These are phyloP conservation scores for Alviniconcha strummeri DNA, from an alignment of 2,888 invertebrate genomes.

Conservation along the genomic window DNA sequence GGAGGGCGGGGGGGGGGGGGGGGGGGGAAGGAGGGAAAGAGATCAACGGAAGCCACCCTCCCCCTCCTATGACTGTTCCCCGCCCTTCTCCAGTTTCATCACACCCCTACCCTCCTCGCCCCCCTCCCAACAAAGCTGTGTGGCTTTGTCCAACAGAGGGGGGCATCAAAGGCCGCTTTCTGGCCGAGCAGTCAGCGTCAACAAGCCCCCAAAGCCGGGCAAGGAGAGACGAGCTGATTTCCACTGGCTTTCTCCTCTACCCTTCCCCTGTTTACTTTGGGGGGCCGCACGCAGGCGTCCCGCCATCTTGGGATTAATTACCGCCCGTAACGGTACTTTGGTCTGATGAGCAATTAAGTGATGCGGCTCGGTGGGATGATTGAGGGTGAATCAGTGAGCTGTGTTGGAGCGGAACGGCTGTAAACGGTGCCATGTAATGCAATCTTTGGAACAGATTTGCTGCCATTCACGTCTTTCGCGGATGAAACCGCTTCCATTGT, in stretches of 20 bases:
- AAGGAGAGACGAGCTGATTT: too few species aligned
- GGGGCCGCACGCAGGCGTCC: not conserved
- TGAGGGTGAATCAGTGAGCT: not conserved
- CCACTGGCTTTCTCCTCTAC: too few species aligned
- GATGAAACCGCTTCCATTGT: too few species aligned
- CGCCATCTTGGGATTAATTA: slow-evolving; percentile 24
- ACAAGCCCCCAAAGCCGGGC: not conserved
- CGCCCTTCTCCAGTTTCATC: not conserved
- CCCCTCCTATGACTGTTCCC: not conserved
- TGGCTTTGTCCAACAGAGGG: slow-evolving; percentile 13
- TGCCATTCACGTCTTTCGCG: too few species aligned
- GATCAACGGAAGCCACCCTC: not conserved
- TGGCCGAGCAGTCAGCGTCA: not conserved
- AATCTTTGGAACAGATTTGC: too few species aligned
- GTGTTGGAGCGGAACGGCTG: too few species aligned
- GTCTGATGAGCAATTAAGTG: not conserved
- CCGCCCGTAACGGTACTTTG: slow-evolving; percentile 8
- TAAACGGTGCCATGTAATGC: too few species aligned
- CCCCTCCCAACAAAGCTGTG: not conserved
- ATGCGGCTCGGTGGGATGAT: not conserved
- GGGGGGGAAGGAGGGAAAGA: too few species aligned
- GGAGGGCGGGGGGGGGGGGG: too few species aligned
- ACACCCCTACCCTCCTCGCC: not conserved
- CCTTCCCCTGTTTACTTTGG: too few species aligned
- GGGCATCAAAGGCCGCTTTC: slow-evolving; percentile 2